Conservation (phyloP, 2,113 vertebrate species). For the Phalacrocorax aristotelis region DNA sequence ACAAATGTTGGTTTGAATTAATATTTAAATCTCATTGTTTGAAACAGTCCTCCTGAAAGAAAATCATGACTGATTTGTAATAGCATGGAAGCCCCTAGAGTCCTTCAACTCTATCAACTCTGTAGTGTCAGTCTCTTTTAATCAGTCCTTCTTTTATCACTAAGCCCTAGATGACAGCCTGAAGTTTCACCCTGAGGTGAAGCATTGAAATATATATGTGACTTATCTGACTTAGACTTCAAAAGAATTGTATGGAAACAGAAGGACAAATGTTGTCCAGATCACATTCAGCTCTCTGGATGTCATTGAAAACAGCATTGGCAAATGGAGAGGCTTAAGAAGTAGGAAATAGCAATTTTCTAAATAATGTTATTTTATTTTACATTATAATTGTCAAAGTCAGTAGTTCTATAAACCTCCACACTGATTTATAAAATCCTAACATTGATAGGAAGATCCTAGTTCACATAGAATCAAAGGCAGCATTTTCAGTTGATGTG, state of each 20-base stretch:
- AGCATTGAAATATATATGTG: constrained; percentile 42
- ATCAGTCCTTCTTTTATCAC: constrained; percentile 52
- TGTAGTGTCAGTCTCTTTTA: constrained; percentile 57
- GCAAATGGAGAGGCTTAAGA: background rate
- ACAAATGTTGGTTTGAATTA: constrained; percentile 55
- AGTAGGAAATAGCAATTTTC: background rate
- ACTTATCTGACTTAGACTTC: constrained; percentile 29
- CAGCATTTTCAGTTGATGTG: background rate
- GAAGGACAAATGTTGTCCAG: background rate
- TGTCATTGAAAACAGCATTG: background rate
- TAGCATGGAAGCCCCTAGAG: constrained; percentile 11
- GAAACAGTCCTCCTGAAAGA: constrained; percentile 44
- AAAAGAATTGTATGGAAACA: background rate
- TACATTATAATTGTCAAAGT: background rate
- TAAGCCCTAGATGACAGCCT: constrained; percentile 37
- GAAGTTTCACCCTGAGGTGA: constrained; percentile 41
- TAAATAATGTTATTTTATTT: background rate
- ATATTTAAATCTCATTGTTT: constrained; percentile 59
- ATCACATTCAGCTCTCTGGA: background rate
- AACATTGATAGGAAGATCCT: background rate
- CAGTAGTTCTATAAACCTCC: background rate
- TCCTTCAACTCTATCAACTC: constrained; percentile 38
- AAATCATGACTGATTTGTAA: constrained; percentile 48
- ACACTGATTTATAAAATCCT: background rate
- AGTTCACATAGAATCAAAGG: background rate